Base-by-base conservation (phyloP, 1,140 invertebrate species). In the Polyergus mexicanus region DNA sequence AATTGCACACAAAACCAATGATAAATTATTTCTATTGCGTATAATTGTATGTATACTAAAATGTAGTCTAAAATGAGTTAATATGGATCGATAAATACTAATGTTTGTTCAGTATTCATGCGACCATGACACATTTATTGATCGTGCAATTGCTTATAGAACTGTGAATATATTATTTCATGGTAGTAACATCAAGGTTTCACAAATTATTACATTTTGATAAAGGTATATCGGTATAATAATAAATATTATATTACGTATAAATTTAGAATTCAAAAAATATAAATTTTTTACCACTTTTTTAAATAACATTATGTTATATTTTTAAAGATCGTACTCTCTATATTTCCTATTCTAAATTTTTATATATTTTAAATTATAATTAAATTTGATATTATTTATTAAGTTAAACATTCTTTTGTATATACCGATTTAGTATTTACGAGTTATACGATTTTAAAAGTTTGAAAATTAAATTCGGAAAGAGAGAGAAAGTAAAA, bases 101-200 rank as follows among this genome's bases (percentile, higher is more conserved):
- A 19, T 6, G 32, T 74, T 41, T 35, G 19, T 47, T 7, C n/a
- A 16, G 63, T 28, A 63, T 66, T 8, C 7, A 7, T n/a, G n/a
- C n/a, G 5, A 16, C 25, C 11, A 25, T 63, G 41, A 41, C n/a
- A 77, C 38, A 35, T 41, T 56, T 78, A 66, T 78, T 3, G 75
- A 66, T 78, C 28, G 10, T 51, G n/a, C 10, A 62, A 8, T 47
- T 65, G 47, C 51, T 13, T n/a, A 44, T 1, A 51, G 4, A 32
- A 77, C 5, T 51, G 3, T 25, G n/a, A 51, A 32, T 10, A 19
- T 19, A 19, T 25, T 32, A 51, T 8, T 8, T n/a, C 25, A n/a
- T 71, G 10, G 8, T 25, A 68, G 2, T 11, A 16, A 78, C 7
- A 19, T 32, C 16, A 38, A n/a, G 5, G 4, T 38, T 69, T 32